phyloP scores from a whole-genome alignment of 2,888 invertebrate genomes.

The Spodoptera picta region DNA sequence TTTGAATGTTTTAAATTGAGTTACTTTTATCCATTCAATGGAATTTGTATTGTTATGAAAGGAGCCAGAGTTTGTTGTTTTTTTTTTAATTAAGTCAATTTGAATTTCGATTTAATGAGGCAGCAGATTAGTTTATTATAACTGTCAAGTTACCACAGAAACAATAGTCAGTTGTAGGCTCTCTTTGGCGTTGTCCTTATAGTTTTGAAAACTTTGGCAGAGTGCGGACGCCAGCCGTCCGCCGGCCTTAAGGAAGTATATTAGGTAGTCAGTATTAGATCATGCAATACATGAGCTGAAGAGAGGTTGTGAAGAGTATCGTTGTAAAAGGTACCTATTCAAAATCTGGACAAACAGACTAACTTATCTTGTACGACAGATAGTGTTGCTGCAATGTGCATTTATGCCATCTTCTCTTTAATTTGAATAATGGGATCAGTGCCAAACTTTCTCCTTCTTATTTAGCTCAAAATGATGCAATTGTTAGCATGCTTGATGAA shows the following conservation, averaged over 20 bases:
- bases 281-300: conserved; percentile 82
- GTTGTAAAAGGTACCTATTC: conserved; percentile 88
- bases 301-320: conserved; percentile 87
- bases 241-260: conserved; percentile 57
- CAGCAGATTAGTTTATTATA: conserved; percentile 83
- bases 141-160: conserved; percentile 86
- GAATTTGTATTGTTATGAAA: conserved; percentile 87
- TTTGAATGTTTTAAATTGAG: conserved; percentile 87
- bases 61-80: conserved; percentile 86
- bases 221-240: conserved; percentile 55
- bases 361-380: conserved; percentile 79
- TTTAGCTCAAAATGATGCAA: conserved; percentile 89
- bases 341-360: conserved; percentile 86
- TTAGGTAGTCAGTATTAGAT: conserved; percentile 81
- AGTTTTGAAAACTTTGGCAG: conserved; percentile 68
- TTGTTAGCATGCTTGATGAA: conserved; percentile 87
- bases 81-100: conserved; percentile 84
- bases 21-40: conserved; percentile 87
- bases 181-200: conserved; percentile 82
- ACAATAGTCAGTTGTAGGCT: conserved; percentile 85
- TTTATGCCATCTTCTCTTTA: conserved; percentile 85
- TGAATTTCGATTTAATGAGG: conserved; percentile 83
- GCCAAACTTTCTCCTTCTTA: conserved; percentile 88
- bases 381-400: conserved; percentile 87
- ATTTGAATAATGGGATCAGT: conserved; percentile 87